Percentiles rank a stretch among this genome's conserved stretches.
Evolutionary conservation across 2,888 invertebrate species (phyloP).

Genomic region (Malacosoma neustria): DNA sequence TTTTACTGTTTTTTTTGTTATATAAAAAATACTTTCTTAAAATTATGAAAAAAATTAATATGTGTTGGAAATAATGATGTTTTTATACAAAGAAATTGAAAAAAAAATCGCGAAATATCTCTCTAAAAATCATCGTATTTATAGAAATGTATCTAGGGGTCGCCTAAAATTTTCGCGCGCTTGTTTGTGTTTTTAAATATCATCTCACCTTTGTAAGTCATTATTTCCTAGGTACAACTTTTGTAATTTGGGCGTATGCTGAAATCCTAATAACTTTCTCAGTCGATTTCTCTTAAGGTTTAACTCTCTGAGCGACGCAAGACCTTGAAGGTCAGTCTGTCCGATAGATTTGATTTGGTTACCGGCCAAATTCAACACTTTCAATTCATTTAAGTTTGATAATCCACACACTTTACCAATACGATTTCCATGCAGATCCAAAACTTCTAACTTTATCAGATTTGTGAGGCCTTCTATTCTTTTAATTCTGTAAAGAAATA

Average conservation of each 20-base stretch:
- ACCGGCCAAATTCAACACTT: constrained; percentile 94
- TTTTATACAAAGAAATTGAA: not conserved
- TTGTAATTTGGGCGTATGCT: constrained; percentile 82
- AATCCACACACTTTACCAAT: constrained; percentile 84
- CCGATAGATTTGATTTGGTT: constrained; percentile 89
- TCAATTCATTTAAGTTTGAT: constrained; percentile 81
- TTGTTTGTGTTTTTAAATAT: too few relatives aligned
- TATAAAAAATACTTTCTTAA: too few relatives aligned
- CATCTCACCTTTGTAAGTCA: constrained; percentile 73
- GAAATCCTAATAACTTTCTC: constrained; percentile 86
- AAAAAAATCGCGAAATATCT: too few relatives aligned
- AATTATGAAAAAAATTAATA: too few relatives aligned
- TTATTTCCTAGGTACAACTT: constrained; percentile 90
- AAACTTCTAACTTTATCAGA: constrained; percentile 86
- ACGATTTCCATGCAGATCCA: constrained; percentile 95
- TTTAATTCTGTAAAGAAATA: constrained; percentile 76
- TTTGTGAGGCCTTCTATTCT: constrained; percentile 84
- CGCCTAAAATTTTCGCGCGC: too few relatives aligned
- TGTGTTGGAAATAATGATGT: too few relatives aligned
- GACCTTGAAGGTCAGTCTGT: constrained; percentile 83
- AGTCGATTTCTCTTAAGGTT: constrained; percentile 92
- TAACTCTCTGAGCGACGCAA: constrained; percentile 86
- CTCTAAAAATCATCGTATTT: too few relatives aligned
- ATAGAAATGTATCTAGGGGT: too few relatives aligned
- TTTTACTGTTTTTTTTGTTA: too few relatives aligned